Conservation (phyloP, 23 tunicate species). For the Styela plicata region DNA sequence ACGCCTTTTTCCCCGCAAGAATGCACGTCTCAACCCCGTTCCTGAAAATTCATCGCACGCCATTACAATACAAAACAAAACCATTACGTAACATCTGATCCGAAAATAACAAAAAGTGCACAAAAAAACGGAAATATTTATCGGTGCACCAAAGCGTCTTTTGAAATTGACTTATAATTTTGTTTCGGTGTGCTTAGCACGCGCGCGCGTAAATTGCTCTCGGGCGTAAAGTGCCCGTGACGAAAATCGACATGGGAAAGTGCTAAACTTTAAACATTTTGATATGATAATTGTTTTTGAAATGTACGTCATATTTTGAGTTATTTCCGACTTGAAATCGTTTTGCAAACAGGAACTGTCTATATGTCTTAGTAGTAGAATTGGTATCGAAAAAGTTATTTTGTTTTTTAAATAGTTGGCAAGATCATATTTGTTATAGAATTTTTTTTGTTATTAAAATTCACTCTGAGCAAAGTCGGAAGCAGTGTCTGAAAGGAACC, state of each 20-base stretch:
- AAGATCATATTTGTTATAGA: no score
- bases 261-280: conserved; percentile 17
- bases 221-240: conserved; percentile 13
- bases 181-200: background rate
- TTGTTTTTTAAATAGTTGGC: no score
- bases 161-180: background rate
- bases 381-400: no score
- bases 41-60: background rate
- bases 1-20: background rate
- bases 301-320: background rate
- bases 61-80: background rate
- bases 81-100: background rate
- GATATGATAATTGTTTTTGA: background rate
- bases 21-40: background rate
- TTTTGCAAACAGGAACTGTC: no score
- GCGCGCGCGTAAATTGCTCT: conserved; percentile 10
- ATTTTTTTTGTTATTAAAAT: no score
- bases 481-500: no score
- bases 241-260: conserved; percentile 34
- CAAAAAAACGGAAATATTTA: background rate
- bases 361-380: no score
- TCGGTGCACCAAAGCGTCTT: background rate
- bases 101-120: background rate
- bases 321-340: no score
- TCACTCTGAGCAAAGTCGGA: no score